phyloP scores from a whole-genome alignment of 2,797 vertebrate genomes.

The Peromyscus attwateri region DNA sequence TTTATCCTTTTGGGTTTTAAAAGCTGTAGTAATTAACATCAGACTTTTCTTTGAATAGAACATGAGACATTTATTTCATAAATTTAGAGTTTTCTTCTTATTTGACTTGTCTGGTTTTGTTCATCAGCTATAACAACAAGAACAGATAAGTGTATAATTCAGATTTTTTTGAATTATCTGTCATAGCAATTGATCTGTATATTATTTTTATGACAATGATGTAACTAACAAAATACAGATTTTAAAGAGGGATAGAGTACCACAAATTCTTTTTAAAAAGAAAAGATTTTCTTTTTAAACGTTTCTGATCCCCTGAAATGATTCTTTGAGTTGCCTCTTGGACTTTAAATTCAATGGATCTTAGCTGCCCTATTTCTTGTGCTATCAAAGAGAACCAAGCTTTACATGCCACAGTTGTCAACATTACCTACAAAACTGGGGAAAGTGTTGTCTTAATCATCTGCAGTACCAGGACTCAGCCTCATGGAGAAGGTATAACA shows the following conservation, averaged over 20 bases:
- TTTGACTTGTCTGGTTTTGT: neutral
- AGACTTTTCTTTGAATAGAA: neutral
- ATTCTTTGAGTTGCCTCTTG: neutral
- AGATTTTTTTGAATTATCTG: neutral
- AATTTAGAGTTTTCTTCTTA: neutral
- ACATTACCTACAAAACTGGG: neutral
- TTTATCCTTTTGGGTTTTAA: neutral
- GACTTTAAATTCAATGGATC: neutral
- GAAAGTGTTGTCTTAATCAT: neutral
- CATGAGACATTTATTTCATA: neutral
- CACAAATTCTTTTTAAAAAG: conserved; percentile 26
- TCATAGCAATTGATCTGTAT: neutral
- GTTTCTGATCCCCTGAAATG: neutral
- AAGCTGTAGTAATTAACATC: neutral
- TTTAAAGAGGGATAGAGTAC: neutral
- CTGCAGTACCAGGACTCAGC: neutral
- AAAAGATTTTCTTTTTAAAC: neutral
- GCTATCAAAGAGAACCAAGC: neutral
- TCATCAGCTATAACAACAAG: neutral
- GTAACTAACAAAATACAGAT: neutral
- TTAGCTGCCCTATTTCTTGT: neutral
- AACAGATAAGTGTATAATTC: neutral
- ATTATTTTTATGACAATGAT: neutral
- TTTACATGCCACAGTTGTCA: neutral
- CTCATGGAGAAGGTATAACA: neutral